Percentiles rank a stretch among this genome's conserved stretches.
Conservation (phyloP, 2,113 vertebrate species). For the Ariopsis seemanni region DNA sequence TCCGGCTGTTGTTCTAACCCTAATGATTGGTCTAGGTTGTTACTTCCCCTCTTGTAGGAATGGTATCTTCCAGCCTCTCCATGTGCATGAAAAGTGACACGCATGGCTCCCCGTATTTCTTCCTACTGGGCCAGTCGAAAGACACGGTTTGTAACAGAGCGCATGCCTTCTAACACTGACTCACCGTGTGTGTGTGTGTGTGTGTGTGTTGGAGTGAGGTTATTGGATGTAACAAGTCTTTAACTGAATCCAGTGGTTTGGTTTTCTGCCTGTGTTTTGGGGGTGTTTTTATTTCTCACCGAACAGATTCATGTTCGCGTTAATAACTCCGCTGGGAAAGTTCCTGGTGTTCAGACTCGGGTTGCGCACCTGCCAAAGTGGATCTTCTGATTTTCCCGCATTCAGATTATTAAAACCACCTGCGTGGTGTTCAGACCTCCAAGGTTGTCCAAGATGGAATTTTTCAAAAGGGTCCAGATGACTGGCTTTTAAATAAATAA, state of each 20-base stretch:
- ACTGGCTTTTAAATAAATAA: too few relatives aligned
- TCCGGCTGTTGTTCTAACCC: slow-evolving; percentile 90
- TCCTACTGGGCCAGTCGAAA: slow-evolving; percentile 99
- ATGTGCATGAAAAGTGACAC: slow-evolving; percentile 99
- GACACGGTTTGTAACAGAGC: slow-evolving; percentile 99
- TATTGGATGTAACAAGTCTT: background rate
- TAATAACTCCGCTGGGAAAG: background rate
- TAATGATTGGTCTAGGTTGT: slow-evolving; percentile 99
- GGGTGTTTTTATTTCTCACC: background rate
- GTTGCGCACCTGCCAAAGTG: background rate
- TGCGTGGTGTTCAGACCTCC: background rate
- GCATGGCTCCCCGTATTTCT: slow-evolving; percentile 99
- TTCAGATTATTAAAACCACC: too few relatives aligned
- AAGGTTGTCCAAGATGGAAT: background rate
- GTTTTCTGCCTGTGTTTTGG: background rate
- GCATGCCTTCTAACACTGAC: slow-evolving; percentile 85
- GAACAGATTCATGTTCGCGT: background rate
- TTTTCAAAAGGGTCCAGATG: too few relatives aligned
- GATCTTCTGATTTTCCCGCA: background rate
- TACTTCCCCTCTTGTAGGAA: slow-evolving; percentile 99
- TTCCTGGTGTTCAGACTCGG: background rate
- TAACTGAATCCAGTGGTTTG: background rate
- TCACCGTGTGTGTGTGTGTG: slow-evolving; percentile 60
- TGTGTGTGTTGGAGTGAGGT: slow-evolving; percentile 16
- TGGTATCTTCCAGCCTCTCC: slow-evolving; percentile 99